Evolutionary conservation across 2,797 vertebrate genomes (phyloP).

Genomic region (Anas georgica): DNA sequence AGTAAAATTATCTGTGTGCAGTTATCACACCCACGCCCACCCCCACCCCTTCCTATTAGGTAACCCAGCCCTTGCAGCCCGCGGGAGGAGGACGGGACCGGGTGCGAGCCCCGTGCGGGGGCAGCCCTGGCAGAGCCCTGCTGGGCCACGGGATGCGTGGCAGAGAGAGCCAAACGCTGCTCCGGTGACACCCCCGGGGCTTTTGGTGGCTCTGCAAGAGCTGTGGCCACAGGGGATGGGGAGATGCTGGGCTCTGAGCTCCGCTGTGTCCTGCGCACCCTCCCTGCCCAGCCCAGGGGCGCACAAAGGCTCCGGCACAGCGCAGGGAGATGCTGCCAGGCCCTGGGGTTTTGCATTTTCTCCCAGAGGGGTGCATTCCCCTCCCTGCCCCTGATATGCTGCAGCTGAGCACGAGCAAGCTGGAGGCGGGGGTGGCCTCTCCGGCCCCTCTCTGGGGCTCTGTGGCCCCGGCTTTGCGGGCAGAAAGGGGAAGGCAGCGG

Average conservation of each 20-base stretch:
- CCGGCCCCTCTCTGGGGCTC: fast-evolving
- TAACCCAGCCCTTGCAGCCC: slow-evolving; percentile 37
- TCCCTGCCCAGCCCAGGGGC: not conserved
- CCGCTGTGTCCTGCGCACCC: fast-evolving
- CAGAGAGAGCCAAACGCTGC: not conserved
- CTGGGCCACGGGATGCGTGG: not conserved
- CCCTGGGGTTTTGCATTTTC: not conserved
- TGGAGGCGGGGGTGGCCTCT: not conserved
- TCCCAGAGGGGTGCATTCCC: not conserved
- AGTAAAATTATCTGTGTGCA: slow-evolving; percentile 50
- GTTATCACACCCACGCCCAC: slow-evolving; percentile 67
- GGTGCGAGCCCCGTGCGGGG: not conserved
- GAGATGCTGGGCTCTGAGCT: not conserved
- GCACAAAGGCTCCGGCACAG: fast-evolving
- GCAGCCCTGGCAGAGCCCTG: not conserved
- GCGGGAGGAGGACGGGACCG: not conserved
- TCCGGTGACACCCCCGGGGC: not conserved
- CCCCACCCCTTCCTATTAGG: slow-evolving; percentile 57
- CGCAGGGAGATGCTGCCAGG: not conserved
- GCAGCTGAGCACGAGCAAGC: not conserved
- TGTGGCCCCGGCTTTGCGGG: not conserved
- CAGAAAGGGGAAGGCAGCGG: slow-evolving; percentile 23
- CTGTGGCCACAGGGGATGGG: fast-evolving
- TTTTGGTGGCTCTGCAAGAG: not conserved
- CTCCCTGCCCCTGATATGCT: too few species aligned